Evolutionary conservation across 2,797 vertebrate species (phyloP).

Genomic region (Todus mexicanus): DNA sequence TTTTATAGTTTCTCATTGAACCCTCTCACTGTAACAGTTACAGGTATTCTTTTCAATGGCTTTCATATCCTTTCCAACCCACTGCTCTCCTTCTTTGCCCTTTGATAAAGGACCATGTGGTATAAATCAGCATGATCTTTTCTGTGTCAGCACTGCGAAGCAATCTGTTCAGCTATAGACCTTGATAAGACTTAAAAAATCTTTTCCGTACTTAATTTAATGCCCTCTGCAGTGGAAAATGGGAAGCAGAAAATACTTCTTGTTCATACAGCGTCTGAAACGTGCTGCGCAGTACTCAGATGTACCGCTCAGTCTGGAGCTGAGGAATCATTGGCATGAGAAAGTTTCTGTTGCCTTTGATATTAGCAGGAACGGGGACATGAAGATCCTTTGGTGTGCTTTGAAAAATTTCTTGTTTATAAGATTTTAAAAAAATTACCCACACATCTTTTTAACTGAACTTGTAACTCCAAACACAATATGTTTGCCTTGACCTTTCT

Average conservation of each 20-base stretch:
- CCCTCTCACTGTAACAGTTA: background rate
- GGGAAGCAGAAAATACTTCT: background rate
- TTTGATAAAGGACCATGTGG: background rate
- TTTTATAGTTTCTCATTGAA: background rate
- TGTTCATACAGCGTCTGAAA: background rate
- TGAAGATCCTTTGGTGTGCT: background rate
- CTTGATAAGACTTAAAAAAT: background rate
- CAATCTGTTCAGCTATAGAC: background rate
- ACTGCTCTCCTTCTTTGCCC: background rate
- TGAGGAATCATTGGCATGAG: background rate
- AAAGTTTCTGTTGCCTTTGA: background rate
- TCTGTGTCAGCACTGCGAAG: background rate
- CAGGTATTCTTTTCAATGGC: background rate
- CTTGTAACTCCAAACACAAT: background rate
- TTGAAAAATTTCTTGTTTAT: background rate
- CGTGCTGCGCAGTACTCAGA: background rate
- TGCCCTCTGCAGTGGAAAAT: background rate
- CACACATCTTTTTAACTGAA: background rate
- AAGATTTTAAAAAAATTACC: background rate
- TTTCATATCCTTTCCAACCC: background rate
- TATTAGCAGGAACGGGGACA: background rate
- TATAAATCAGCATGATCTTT: background rate
- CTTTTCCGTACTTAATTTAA: background rate
- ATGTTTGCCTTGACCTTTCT: background rate
- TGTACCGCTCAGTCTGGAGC: background rate